These are phyloP conservation scores for Sturnus vulgaris DNA, from an alignment of 2,113 vertebrate species.

Conservation along the genomic window DNA sequence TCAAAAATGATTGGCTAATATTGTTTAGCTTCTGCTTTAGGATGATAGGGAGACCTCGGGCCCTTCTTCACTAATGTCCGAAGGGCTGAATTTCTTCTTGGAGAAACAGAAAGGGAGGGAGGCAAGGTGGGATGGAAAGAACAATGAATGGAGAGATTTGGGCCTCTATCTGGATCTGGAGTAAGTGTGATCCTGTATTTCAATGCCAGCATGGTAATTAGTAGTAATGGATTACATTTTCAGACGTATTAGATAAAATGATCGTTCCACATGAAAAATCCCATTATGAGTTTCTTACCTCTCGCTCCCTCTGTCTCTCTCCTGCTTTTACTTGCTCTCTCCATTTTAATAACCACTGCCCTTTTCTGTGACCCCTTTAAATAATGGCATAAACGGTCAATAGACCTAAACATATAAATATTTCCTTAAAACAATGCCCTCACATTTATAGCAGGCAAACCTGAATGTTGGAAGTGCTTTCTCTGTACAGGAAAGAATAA, in stretches of 20 bases:
- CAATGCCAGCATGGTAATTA: slow-evolving; percentile 85
- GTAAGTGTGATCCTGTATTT: slow-evolving; percentile 63
- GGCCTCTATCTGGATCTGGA: slow-evolving; percentile 42
- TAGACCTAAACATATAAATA: slow-evolving; percentile 63
- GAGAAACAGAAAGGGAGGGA: slow-evolving; percentile 48
- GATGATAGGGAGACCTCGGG: slow-evolving; percentile 83
- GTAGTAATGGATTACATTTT: slow-evolving; percentile 83
- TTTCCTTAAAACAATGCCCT: slow-evolving; percentile 30
- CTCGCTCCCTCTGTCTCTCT: slow-evolving; percentile 21
- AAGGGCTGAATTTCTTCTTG: slow-evolving; percentile 69
- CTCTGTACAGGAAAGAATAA: neutral
- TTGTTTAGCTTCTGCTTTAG: slow-evolving; percentile 83
- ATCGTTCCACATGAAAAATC: slow-evolving; percentile 81
- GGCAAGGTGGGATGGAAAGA: slow-evolving; percentile 10
- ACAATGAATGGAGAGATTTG: slow-evolving; percentile 63
- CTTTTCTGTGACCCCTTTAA: slow-evolving; percentile 62
- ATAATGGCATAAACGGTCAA: slow-evolving; percentile 42
- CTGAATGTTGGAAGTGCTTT: neutral
- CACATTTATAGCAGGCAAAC: neutral
- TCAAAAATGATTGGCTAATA: slow-evolving; percentile 87
- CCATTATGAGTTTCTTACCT: slow-evolving; percentile 75
- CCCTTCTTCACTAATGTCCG: slow-evolving; percentile 73
- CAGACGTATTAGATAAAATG: slow-evolving; percentile 85
- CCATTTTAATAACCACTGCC: slow-evolving; percentile 69
- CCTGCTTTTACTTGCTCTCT: slow-evolving; percentile 23